A percentile compares a stretch with the other conserved stretches of the same genome.
Conservation (phyloP, 2,797 vertebrate genomes). For the Morus bassanus region DNA sequence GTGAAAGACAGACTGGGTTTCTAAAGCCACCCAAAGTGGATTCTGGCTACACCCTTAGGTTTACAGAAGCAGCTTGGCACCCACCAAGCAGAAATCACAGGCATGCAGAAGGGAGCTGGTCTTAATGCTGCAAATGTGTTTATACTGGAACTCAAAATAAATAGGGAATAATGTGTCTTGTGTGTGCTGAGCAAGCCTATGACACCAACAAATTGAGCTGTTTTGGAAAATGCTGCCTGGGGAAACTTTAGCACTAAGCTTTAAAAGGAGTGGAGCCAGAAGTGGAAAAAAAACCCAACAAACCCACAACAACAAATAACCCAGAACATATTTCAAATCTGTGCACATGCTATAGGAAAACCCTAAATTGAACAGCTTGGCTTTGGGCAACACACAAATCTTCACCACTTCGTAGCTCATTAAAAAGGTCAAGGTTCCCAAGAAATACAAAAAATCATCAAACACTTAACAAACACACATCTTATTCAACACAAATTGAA, state of each 20-base stretch:
- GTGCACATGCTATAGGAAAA: slow-evolving; percentile 26
- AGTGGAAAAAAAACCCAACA: neutral
- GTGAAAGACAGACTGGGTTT: neutral
- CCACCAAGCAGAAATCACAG: slow-evolving; percentile 53
- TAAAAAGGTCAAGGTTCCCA: slow-evolving; percentile 14
- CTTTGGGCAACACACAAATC: slow-evolving; percentile 38
- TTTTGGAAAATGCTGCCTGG: slow-evolving; percentile 60
- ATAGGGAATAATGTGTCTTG: slow-evolving; percentile 59
- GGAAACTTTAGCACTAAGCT: slow-evolving; percentile 38
- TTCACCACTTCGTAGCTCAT: slow-evolving; percentile 29
- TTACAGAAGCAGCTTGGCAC: slow-evolving; percentile 65
- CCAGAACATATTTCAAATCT: slow-evolving; percentile 42
- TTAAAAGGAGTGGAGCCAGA: neutral
- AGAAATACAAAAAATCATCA: slow-evolving; percentile 26
- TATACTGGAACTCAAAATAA: slow-evolving; percentile 68
- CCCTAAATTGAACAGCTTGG: slow-evolving; percentile 21
- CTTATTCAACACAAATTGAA: neutral
- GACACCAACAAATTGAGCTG: slow-evolving; percentile 52
- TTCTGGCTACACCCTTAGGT: slow-evolving; percentile 43
- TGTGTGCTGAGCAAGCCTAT: slow-evolving; percentile 42
- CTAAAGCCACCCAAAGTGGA: slow-evolving; percentile 39
- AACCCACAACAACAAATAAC: slow-evolving; percentile 9
- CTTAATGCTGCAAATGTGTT: slow-evolving; percentile 62
- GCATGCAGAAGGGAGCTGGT: slow-evolving; percentile 37
- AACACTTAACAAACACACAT: slow-evolving; percentile 18